A percentile compares a stretch with the other conserved stretches of the same genome.
phyloP scores from a whole-genome alignment of 2,797 vertebrate species.

The Thamnophis elegans region DNA sequence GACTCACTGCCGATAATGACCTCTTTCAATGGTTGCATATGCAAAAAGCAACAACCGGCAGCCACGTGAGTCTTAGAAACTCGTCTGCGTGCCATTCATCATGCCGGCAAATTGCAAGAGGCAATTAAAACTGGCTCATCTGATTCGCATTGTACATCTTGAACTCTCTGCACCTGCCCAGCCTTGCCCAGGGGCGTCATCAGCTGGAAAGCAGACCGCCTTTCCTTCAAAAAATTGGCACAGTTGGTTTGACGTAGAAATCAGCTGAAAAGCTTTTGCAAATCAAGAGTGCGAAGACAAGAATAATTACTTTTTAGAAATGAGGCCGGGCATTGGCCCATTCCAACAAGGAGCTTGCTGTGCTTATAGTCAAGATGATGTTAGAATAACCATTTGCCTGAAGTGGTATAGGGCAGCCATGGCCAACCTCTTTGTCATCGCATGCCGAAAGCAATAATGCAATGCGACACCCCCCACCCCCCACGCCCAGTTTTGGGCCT shows the following conservation, averaged over 20 bases:
- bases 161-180: not conserved
- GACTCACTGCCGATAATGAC: not conserved
- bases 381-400: no score
- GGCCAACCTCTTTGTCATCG: no score
- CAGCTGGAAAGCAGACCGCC: not conserved
- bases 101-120: not conserved
- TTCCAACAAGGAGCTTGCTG: not conserved
- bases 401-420: no score
- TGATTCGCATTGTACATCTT: not conserved
- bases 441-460: no score
- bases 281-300: not conserved
- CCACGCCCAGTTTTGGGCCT: no score
- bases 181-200: not conserved
- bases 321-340: no score
- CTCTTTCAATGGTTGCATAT: not conserved
- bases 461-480: no score
- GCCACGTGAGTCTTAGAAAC: not conserved
- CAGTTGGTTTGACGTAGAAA: not conserved
- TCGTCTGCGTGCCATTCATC: not conserved
- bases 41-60: not conserved
- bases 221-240: not conserved
- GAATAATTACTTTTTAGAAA: not conserved
- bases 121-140: not conserved
- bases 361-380: not conserved
- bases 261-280: not conserved